Conservation (phyloP, 1,140 invertebrate genomes). For the Choristoneura fumiferana region DNA sequence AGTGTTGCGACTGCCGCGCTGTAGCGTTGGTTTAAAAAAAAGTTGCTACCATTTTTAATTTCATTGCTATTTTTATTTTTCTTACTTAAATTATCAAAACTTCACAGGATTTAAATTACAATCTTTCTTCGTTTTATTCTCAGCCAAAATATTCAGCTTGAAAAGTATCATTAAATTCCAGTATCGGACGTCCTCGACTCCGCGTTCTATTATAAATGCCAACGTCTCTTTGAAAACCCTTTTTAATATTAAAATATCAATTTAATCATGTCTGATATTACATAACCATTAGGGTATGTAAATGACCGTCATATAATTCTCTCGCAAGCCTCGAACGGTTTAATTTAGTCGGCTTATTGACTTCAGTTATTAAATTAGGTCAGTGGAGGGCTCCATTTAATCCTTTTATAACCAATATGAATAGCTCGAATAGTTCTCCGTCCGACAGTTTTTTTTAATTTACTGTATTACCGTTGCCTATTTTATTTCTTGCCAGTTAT, state of each 20-base stretch:
- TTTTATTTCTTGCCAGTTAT: too few relatives aligned
- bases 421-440: neutral
- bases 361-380: slow-evolving; percentile 10
- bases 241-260: slow-evolving; percentile 1
- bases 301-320: slow-evolving; percentile 1
- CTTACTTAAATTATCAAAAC: too few relatives aligned
- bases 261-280: slow-evolving; percentile 4
- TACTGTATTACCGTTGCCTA: too few relatives aligned
- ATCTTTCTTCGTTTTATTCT: too few relatives aligned
- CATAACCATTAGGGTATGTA: slow-evolving; percentile 4
- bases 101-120: too few relatives aligned
- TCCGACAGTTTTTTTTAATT: too few relatives aligned
- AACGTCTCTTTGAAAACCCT: neutral
- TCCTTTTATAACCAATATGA: neutral
- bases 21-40: too few relatives aligned
- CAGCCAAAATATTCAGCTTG: too few relatives aligned
- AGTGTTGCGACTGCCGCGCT: too few relatives aligned
- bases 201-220: slow-evolving; percentile 1
- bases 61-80: too few relatives aligned
- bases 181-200: neutral
- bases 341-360: slow-evolving; percentile 17
- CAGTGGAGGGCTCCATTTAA: neutral
- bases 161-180: too few relatives aligned
- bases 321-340: neutral
- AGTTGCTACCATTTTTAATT: too few relatives aligned